Evolutionary conservation across 2,113 vertebrate genomes (phyloP).

Genomic region (Labeo rohita): DNA sequence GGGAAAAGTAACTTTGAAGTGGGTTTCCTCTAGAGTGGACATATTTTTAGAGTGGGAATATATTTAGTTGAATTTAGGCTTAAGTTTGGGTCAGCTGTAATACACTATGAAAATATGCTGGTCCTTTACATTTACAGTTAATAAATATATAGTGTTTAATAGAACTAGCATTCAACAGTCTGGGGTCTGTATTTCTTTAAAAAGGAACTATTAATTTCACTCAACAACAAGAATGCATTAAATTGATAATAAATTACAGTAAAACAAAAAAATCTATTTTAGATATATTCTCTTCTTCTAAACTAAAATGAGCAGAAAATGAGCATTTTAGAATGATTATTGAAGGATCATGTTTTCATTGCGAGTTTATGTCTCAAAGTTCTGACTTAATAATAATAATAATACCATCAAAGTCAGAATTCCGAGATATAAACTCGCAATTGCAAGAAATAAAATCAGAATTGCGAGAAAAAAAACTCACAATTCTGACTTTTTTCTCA

Average conservation of each 20-base stretch:
- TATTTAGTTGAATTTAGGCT: neutral
- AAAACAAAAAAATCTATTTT: neutral
- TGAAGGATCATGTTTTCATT: neutral
- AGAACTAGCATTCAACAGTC: neutral
- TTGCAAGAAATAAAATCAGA: no score
- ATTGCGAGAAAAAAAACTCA: no score
- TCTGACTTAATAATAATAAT: no score
- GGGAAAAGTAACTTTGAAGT: neutral
- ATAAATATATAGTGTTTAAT: neutral
- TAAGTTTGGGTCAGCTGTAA: neutral
- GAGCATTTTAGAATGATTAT: neutral
- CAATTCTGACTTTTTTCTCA: no score
- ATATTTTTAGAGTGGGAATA: neutral
- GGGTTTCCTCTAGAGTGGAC: neutral
- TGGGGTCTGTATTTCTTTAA: neutral
- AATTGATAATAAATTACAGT: neutral
- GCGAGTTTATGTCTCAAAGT: no score
- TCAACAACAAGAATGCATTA: neutral
- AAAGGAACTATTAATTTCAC: neutral
- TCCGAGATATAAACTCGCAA: no score
- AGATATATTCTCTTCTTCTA: neutral
- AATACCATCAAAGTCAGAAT: no score
- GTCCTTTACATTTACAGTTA: neutral
- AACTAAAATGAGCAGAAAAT: neutral
- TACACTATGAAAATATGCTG: neutral